phyloP scores from a whole-genome alignment of 2,888 invertebrate genomes.

The Ormyrus rosae region DNA sequence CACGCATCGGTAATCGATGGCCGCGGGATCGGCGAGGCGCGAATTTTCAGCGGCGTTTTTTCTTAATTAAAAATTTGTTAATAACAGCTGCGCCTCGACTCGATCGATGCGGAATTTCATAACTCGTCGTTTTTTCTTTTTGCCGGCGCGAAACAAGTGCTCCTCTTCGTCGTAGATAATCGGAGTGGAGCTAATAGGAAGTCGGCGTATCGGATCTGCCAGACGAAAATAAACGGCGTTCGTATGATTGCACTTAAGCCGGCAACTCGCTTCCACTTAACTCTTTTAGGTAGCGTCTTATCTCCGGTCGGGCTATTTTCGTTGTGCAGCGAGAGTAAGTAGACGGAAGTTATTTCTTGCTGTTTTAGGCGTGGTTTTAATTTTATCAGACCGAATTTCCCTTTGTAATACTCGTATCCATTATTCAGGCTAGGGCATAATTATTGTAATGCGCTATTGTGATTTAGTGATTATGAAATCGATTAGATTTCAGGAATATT shows the following conservation, averaged over 20 bases:
- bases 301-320: constrained; percentile 22
- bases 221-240: constrained; percentile 33
- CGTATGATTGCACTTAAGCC: constrained; percentile 20
- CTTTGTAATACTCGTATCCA: no score
- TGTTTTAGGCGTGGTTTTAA: neutral
- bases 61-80: constrained; percentile 50
- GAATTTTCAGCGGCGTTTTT: constrained; percentile 34
- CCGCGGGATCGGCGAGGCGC: constrained; percentile 17
- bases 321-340: neutral
- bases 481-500: no score
- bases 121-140: neutral
- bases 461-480: no score
- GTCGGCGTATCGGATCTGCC: constrained; percentile 17
- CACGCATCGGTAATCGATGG: constrained; percentile 40
- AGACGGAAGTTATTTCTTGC: neutral
- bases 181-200: no score
- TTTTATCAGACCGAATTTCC: neutral
- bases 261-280: constrained; percentile 10
- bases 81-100: constrained; percentile 11
- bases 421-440: no score
- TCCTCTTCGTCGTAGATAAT: no score
- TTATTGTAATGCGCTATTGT: no score
- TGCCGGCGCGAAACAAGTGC: neutral
- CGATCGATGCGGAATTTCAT: constrained; percentile 10
- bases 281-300: constrained; percentile 24